Conservation (phyloP, 2,888 invertebrate species). For the Baronia brevicornis region DNA sequence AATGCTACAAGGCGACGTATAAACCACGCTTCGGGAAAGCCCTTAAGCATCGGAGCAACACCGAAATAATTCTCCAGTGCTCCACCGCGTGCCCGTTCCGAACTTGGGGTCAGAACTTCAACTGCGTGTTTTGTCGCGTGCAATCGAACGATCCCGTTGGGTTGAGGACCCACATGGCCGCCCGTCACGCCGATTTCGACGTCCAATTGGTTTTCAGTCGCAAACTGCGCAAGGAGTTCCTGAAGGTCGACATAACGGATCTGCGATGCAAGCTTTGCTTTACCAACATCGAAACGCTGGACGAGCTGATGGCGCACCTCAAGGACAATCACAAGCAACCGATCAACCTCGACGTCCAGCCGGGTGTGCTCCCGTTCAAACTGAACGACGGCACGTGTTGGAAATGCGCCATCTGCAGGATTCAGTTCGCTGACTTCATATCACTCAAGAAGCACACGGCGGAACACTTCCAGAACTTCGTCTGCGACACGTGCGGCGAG, state of each 20-base stretch:
- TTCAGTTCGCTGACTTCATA: constrained; percentile 57
- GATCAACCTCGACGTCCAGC: constrained; percentile 56
- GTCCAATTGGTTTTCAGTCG: constrained; percentile 58
- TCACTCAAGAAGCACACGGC: constrained; percentile 58
- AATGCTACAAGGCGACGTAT: constrained; percentile 59
- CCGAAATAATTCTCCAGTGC: constrained; percentile 62
- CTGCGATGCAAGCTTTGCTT: constrained; percentile 64
- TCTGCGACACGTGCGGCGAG: constrained; percentile 65
- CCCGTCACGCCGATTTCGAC: constrained; percentile 57
- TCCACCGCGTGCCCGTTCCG: constrained; percentile 64
- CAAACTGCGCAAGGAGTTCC: constrained; percentile 57
- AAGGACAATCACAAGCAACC: constrained; percentile 65
- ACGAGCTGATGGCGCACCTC: constrained; percentile 52
- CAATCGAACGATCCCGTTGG: constrained; percentile 65
- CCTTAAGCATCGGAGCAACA: constrained; percentile 57
- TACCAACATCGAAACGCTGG: constrained; percentile 50
- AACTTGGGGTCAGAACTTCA: constrained; percentile 67
- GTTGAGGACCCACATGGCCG: constrained; percentile 56
- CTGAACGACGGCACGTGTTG: constrained; percentile 56
- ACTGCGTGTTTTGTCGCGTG: constrained; percentile 60
- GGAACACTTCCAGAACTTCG: constrained; percentile 63
- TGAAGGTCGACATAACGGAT: constrained; percentile 63
- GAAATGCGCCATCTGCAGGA: constrained; percentile 61
- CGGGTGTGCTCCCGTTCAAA: constrained; percentile 62
- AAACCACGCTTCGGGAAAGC: constrained; percentile 62